A percentile compares a stretch with the other conserved stretches of the same genome.
Evolutionary conservation across 2,888 invertebrate species (phyloP).

Genomic region (Drosophila parthenogenetica): DNA sequence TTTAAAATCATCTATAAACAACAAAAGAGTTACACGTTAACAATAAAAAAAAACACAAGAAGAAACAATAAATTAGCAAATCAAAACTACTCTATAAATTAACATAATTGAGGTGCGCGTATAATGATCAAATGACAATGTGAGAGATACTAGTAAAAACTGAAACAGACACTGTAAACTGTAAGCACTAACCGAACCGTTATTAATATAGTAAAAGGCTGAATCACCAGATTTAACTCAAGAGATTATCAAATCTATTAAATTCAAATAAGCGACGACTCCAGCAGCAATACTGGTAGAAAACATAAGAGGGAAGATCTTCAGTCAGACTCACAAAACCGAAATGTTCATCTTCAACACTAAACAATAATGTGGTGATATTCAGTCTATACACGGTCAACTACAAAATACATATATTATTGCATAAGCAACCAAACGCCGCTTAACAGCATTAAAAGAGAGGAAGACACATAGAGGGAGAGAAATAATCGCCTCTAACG

Average conservation of each 20-base stretch:
- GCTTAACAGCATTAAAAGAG: constrained; percentile 19
- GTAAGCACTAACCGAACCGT: constrained; percentile 40
- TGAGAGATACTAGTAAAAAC: constrained; percentile 36
- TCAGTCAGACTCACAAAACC: constrained; percentile 42
- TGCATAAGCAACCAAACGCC: constrained; percentile 56
- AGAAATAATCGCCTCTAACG: constrained; percentile 44
- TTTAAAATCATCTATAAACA: constrained; percentile 5
- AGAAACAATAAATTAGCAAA: constrained; percentile 14
- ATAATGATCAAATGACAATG: constrained; percentile 65
- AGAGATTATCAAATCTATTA: constrained; percentile 55
- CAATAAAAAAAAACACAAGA: constrained; percentile 12
- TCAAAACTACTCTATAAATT: constrained; percentile 55
- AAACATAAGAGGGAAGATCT: constrained; percentile 24
- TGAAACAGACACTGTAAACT: constrained; percentile 18
- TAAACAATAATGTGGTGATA: constrained; percentile 43
- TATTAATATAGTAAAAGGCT: constrained; percentile 47
- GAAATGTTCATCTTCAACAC: constrained; percentile 70
- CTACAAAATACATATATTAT: constrained; percentile 35
- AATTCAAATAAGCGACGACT: constrained; percentile 62
- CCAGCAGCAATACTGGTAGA: neutral
- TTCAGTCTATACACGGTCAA: constrained; percentile 44
- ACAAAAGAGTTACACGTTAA: constrained; percentile 23
- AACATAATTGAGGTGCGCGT: constrained; percentile 71
- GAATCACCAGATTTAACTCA: constrained; percentile 30
- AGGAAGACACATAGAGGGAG: constrained; percentile 12